Evolutionary conservation across 2,888 invertebrate species (phyloP).

Genomic region (Pterostichus madidus): DNA sequence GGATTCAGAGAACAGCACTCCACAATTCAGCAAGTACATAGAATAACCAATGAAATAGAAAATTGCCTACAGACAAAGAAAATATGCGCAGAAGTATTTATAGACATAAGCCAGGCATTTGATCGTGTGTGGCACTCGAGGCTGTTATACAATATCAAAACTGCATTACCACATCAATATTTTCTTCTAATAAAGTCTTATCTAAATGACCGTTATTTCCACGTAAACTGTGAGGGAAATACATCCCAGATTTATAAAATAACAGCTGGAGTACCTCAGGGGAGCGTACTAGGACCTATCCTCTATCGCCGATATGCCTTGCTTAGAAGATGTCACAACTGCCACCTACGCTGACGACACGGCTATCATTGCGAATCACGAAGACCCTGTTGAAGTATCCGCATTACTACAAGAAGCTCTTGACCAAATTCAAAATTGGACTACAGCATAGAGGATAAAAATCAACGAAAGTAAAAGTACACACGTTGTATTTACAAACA

Average conservation of each 20-base stretch:
- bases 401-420: slow-evolving; percentile 45
- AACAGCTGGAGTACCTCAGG: neutral
- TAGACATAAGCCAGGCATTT: neutral
- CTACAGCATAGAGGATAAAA: slow-evolving; percentile 63
- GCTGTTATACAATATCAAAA: slow-evolving; percentile 63
- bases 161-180: slow-evolving; percentile 11
- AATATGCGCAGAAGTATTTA: neutral
- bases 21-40: slow-evolving; percentile 41
- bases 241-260: too few relatives aligned
- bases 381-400: slow-evolving; percentile 20
- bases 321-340: neutral
- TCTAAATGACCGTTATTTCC: slow-evolving; percentile 63
- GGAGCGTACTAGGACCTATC: neutral
- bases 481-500: slow-evolving; percentile 68
- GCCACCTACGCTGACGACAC: slow-evolving; percentile 11
- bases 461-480: slow-evolving; percentile 58
- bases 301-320: slow-evolving; percentile 3
- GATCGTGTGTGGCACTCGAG: slow-evolving; percentile 11
- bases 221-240: slow-evolving; percentile 31
- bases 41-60: slow-evolving; percentile 62
- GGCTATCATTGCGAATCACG: slow-evolving; percentile 52
- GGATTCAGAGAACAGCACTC: slow-evolving; percentile 66
- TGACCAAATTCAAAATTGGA: slow-evolving; percentile 63
- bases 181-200: slow-evolving; percentile 55
- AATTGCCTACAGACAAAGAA: slow-evolving; percentile 43